Evolutionary conservation across 2,797 vertebrate species (phyloP), one percentile per base, ranked within the genome.

Genomic region (Setipinna tenuifilis): DNA sequence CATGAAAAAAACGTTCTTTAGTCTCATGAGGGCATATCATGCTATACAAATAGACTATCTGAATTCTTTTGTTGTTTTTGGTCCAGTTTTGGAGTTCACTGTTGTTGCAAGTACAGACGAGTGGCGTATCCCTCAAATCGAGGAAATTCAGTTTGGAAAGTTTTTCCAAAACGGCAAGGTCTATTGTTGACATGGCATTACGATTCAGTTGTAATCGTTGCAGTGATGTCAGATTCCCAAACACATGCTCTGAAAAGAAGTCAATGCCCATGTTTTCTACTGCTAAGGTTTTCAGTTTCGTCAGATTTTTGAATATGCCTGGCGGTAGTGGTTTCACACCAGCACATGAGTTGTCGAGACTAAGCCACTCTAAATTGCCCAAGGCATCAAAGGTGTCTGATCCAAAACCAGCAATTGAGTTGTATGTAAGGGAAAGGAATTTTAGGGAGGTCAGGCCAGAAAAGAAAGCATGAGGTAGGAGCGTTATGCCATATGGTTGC

Each of bases 191-290:
- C 89, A 98, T 92, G 75, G 93, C 95, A 0, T 98, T 98, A 78
- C 90, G 95, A 61, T 96, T 96, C 59, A 98, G 91, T 84, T 91
- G 91, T 54, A 98, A 88, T 12, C 3, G 61, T 23, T 31, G 78
- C 82, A 98, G 84, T 46, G 17, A 28, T 14, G 95, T 96, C 23
- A 98, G 95, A 87, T 97, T 95, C 23, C 95, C 96, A 14, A 98
- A 96, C 58, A 97, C 94, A 0, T 95, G 93, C 1, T 93, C 89
- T 19, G 94, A 93, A 82, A 98, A 88, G 0, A 93, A 94, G 17
- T 94, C 93, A 78, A 98, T 90, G 31, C 96, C 96, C 83, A 95
- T 96, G 3, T 96, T 98, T 94, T 97, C 96, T 86, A 95, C 84
- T 31, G 81, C 48, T 83, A 98, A 88, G 46, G 0, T 88, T 11